A percentile compares a stretch with the other conserved stretches of the same genome.
These are phyloP conservation scores for Empis stercorea DNA, from an alignment of 2,888 invertebrate species.

Conservation along the genomic window DNA sequence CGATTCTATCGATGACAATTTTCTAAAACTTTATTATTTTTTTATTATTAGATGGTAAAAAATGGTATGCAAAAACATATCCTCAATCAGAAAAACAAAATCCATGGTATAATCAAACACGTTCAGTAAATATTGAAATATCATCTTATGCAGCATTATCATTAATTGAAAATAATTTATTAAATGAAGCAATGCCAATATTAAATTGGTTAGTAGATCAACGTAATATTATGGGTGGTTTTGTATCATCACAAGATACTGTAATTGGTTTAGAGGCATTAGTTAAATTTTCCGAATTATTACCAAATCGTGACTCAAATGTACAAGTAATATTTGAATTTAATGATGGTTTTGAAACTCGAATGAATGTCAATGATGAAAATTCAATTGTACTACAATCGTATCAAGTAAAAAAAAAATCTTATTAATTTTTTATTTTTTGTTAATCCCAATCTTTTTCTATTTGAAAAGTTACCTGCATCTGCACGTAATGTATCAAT, in stretches of 20 bases:
- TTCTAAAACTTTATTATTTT: neutral
- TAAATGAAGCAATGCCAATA: slow-evolving; percentile 40
- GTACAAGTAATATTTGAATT: slow-evolving; percentile 45
- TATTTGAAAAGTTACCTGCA: slow-evolving; percentile 22
- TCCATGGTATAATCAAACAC: slow-evolving; percentile 52
- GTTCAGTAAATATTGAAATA: slow-evolving; percentile 62
- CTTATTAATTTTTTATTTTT: neutral
- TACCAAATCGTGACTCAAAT: slow-evolving; percentile 40
- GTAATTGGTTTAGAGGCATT: slow-evolving; percentile 60
- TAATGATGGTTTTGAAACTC: slow-evolving; percentile 31
- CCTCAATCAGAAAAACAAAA: slow-evolving; percentile 44
- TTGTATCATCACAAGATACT: slow-evolving; percentile 65
- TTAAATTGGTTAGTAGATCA: slow-evolving; percentile 62
- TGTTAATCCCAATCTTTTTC: neutral
- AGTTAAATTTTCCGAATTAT: slow-evolving; percentile 39
- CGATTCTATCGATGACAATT: neutral
- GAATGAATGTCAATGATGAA: slow-evolving; percentile 57
- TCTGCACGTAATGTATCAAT: slow-evolving; percentile 53
- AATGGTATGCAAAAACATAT: slow-evolving; percentile 70
- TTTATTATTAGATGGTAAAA: slow-evolving; percentile 39
- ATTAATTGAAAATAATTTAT: slow-evolving; percentile 40
- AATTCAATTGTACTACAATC: slow-evolving; percentile 76
- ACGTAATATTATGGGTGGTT: slow-evolving; percentile 53
- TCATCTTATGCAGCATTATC: slow-evolving; percentile 80
- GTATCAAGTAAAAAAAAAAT: slow-evolving; percentile 50